Percentiles rank a stretch among this genome's conserved stretches.
These are phyloP conservation scores for Trichonephila inaurata DNA, from an alignment of 1,140 invertebrate genomes.

Conservation along the genomic window DNA sequence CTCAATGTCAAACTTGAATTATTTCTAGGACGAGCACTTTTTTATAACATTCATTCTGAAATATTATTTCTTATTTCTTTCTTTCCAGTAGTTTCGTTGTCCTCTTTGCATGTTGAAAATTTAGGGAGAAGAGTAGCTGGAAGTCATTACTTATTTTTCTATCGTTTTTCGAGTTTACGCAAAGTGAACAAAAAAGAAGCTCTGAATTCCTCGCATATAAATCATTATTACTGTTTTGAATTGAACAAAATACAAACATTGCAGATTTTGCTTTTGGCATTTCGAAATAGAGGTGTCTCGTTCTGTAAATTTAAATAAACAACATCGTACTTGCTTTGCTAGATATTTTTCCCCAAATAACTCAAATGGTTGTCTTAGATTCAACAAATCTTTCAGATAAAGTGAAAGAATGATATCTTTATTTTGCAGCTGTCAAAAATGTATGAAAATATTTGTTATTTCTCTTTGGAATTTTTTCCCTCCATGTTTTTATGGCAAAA, in stretches of 20 bases:
- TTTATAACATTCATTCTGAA: not conserved
- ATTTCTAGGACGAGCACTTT: constrained; percentile 20
- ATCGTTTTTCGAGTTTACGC: not conserved
- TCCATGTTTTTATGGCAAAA: too few relatives aligned
- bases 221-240: constrained; percentile 8
- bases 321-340: not conserved
- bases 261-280: not conserved
- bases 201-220: not conserved
- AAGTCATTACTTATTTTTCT: constrained; percentile 32
- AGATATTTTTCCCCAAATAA: not conserved
- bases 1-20: constrained; percentile 57
- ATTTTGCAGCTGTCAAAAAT: not conserved
- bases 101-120: constrained; percentile 24
- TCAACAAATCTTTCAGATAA: not conserved
- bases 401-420: not conserved
- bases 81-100: not conserved
- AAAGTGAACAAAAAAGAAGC: not conserved
- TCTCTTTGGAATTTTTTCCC: too few relatives aligned
- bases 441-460: too few relatives aligned
- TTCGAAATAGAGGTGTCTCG: not conserved
- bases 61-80: not conserved
- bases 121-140: not conserved
- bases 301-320: not conserved
- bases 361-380: not conserved
- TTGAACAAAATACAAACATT: not conserved